phyloP scores from a whole-genome alignment of 1,140 invertebrate genomes.

The Ephestia elutella region DNA sequence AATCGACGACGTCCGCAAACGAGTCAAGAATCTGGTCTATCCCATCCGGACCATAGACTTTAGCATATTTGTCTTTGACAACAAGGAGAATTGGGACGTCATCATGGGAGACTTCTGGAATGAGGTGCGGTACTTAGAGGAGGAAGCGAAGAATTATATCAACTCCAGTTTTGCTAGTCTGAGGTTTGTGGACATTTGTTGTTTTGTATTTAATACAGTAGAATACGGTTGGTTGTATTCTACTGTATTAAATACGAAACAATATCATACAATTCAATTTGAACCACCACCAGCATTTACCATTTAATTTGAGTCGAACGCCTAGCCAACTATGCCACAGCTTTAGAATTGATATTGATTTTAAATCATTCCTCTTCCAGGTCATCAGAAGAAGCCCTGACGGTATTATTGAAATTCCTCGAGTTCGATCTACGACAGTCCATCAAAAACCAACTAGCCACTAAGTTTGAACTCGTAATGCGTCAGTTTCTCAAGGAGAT shows the following conservation, averaged over 20 bases:
- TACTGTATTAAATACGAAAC: too few species aligned
- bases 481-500: slow-evolving; percentile 90
- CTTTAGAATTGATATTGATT: not conserved
- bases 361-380: slow-evolving; percentile 49
- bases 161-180: slow-evolving; percentile 88
- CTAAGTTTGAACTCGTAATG: slow-evolving; percentile 90
- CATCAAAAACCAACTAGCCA: slow-evolving; percentile 82
- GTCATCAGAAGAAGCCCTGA: slow-evolving; percentile 85
- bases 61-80: slow-evolving; percentile 84
- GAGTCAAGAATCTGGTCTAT: slow-evolving; percentile 81
- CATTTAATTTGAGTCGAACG: too few species aligned
- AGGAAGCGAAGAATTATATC: slow-evolving; percentile 88
- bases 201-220: not conserved
- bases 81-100: slow-evolving; percentile 88
- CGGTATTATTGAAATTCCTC: slow-evolving; percentile 87
- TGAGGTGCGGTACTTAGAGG: slow-evolving; percentile 83
- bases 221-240: too few species aligned
- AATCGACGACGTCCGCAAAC: slow-evolving; percentile 86
- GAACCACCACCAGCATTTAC: too few species aligned
- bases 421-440: slow-evolving; percentile 83
- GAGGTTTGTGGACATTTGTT: slow-evolving; percentile 49
- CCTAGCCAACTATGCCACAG: too few species aligned
- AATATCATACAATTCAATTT: too few species aligned
- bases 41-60: slow-evolving; percentile 86
- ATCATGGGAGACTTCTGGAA: slow-evolving; percentile 84